These are phyloP conservation scores for Julus scandinavius DNA, from an alignment of 2,888 invertebrate genomes.

Conservation along the genomic window DNA sequence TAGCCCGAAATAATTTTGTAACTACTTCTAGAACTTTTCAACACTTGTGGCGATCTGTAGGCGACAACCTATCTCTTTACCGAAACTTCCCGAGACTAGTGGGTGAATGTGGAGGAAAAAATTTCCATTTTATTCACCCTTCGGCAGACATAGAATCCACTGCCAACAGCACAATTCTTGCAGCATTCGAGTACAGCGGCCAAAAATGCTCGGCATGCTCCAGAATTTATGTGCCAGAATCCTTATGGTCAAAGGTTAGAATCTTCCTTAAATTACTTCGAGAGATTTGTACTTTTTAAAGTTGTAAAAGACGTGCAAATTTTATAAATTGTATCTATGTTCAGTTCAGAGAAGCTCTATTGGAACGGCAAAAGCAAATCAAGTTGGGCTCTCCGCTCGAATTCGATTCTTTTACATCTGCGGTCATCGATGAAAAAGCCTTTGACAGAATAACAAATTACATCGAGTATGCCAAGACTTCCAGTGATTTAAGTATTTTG, in stretches of 20 bases:
- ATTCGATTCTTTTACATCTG: constrained; percentile 85
- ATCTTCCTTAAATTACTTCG: background rate
- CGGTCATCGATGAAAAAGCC: constrained; percentile 96
- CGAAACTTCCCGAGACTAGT: constrained; percentile 91
- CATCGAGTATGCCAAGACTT: constrained; percentile 84
- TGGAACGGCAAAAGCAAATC: constrained; percentile 76
- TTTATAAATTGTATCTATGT: constrained; percentile 60
- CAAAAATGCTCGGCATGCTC: constrained; percentile 99
- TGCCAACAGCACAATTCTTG: constrained; percentile 83
- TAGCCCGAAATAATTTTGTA: background rate
- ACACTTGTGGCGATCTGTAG: constrained; percentile 92
- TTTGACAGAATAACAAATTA: constrained; percentile 89
- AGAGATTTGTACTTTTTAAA: background rate
- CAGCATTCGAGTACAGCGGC: constrained; percentile 93
- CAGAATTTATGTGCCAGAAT: constrained; percentile 94
- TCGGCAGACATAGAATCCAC: constrained; percentile 87
- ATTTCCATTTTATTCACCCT: constrained; percentile 96
- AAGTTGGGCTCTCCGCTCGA: constrained; percentile 89
- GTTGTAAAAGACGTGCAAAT: background rate
- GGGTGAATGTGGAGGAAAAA: constrained; percentile 98
- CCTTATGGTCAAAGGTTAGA: constrained; percentile 78
- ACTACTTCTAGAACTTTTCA: constrained; percentile 80
- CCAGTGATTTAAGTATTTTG: constrained; percentile 78
- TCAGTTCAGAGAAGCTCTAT: constrained; percentile 77
- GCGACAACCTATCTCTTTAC: constrained; percentile 85